These are phyloP conservation scores for Cynodonichthys magdalenae DNA, from an alignment of 2,797 vertebrate genomes.

Conservation along the genomic window DNA sequence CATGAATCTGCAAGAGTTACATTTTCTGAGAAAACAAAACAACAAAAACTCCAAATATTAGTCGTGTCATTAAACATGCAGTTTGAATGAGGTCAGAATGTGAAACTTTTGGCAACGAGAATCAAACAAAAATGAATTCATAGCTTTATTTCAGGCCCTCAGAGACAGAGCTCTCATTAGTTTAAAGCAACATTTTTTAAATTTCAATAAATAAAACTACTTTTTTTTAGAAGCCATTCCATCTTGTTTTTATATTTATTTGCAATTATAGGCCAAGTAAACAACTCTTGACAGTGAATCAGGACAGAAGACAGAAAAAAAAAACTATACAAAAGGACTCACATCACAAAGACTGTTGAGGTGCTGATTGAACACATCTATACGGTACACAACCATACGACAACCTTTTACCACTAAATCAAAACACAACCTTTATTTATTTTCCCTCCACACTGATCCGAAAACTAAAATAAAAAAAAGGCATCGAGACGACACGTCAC, in stretches of 20 bases:
- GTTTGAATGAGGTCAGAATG: conserved; percentile 33
- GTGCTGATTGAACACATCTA: background rate
- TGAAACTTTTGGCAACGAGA: conserved; percentile 9
- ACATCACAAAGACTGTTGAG: conserved; percentile 22
- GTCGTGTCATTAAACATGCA: background rate
- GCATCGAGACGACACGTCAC: conserved; percentile 37
- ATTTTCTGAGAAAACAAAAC: background rate
- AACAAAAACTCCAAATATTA: background rate
- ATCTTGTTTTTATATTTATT: conserved; percentile 2
- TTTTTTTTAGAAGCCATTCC: conserved; percentile 27
- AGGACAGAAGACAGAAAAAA: conserved; percentile 22
- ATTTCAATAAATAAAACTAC: conserved; percentile 35
- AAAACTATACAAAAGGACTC: conserved; percentile 3
- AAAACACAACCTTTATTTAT: background rate
- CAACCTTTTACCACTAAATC: background rate
- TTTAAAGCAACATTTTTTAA: conserved; percentile 18
- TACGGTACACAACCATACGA: background rate
- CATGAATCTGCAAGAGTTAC: too few relatives aligned
- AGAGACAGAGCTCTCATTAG: conserved; percentile 3
- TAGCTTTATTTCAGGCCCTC: conserved; percentile 8
- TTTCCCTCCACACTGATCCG: conserved; percentile 2
- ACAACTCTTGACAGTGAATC: background rate
- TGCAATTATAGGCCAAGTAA: conserved; percentile 21
- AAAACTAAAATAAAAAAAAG: conserved; percentile 45
- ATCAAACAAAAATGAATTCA: conserved; percentile 1